phyloP scores from a whole-genome alignment of 2,113 vertebrate genomes.

The Piaya cayana region DNA sequence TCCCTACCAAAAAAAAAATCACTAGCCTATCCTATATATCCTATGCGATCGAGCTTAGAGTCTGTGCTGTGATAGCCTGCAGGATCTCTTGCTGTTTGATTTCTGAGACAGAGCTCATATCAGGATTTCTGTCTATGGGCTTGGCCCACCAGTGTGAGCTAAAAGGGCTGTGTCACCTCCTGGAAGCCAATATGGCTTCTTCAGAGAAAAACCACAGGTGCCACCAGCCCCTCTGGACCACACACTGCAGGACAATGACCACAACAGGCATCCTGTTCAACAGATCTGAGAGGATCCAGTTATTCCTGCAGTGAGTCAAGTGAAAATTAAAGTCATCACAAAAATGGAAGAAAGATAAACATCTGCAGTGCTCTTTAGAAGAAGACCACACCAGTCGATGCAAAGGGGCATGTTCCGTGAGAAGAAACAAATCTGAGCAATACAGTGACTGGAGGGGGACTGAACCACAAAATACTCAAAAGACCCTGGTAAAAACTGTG shows the following conservation, averaged over 20 bases:
- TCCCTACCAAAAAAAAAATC: neutral
- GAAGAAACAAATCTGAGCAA: neutral
- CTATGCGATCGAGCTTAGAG: neutral
- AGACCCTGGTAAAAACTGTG: neutral
- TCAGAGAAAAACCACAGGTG: neutral
- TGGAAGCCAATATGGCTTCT: neutral
- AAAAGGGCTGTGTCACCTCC: neutral
- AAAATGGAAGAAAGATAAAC: neutral
- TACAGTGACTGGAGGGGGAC: neutral
- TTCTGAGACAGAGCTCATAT: neutral
- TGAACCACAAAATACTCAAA: neutral
- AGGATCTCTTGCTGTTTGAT: neutral
- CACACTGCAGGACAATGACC: rapidly evolving
- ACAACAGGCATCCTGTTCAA: neutral
- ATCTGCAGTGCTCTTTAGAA: neutral
- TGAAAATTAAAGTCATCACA: neutral
- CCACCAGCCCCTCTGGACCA: neutral
- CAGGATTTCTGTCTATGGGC: neutral
- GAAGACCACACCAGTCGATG: neutral
- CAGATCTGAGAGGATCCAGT: neutral
- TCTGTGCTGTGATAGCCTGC: neutral
- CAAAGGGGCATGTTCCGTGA: neutral
- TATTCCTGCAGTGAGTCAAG: neutral
- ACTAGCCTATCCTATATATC: neutral
- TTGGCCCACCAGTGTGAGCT: neutral